A percentile compares a stretch with the other conserved stretches of the same genome.
Conservation (phyloP, 2,113 vertebrate genomes). For the Thryonomys swinderianus region DNA sequence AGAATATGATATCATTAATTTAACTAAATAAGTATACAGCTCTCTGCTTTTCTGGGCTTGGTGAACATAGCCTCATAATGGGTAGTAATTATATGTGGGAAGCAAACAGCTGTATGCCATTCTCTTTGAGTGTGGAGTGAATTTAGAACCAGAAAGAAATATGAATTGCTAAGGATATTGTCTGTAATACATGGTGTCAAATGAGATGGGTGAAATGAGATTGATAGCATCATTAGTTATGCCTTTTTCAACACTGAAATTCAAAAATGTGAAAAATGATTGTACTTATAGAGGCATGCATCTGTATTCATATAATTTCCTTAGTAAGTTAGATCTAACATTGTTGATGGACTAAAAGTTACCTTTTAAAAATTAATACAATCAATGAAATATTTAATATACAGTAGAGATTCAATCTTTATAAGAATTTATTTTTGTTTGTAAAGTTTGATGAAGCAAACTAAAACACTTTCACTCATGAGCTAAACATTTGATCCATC, state of each 20-base stretch:
- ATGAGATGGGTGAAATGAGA: conserved; percentile 44
- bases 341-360: background rate
- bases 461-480: conserved; percentile 15
- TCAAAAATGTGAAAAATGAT: background rate
- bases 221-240: conserved; percentile 45
- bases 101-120: conserved; percentile 30
- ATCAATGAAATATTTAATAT: conserved; percentile 23
- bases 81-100: conserved; percentile 47
- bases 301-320: conserved; percentile 2
- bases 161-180: background rate
- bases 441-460: conserved; percentile 5
- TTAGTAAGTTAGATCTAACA: conserved; percentile 34
- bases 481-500: background rate
- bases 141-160: conserved; percentile 54
- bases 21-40: conserved; percentile 47
- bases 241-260: background rate
- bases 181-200: conserved; percentile 1
- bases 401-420: background rate
- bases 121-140: conserved; percentile 27
- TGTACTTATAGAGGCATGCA: background rate
- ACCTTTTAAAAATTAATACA: conserved; percentile 8
- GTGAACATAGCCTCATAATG: background rate
- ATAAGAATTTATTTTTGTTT: background rate
- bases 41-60: conserved; percentile 37
- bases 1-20: conserved; percentile 43